A percentile compares a stretch with the other conserved stretches of the same genome.
Evolutionary conservation across 1,140 invertebrate genomes (phyloP).

Genomic region (Drosophila pseudoobscura): DNA sequence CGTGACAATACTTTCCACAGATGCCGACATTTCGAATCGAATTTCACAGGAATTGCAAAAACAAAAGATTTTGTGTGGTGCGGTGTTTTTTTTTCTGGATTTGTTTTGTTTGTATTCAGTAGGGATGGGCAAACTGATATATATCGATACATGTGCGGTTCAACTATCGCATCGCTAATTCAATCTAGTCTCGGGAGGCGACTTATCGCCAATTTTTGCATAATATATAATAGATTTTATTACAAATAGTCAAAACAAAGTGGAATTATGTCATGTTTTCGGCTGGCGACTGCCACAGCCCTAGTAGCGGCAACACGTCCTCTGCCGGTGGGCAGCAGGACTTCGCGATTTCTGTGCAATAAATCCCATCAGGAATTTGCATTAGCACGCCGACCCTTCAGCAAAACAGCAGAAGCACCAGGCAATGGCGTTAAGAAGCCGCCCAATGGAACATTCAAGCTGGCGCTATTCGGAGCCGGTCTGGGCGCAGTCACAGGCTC

Average conservation of each 20-base stretch:
- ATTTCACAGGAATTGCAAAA: background rate
- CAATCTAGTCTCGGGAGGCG: slow-evolving; percentile 25
- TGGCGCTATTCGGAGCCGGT: slow-evolving; percentile 84
- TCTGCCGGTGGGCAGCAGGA: slow-evolving; percentile 4
- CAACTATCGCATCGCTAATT: background rate
- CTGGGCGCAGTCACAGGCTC: slow-evolving; percentile 84
- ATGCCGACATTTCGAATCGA: slow-evolving; percentile 40
- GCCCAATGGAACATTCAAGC: slow-evolving; percentile 81
- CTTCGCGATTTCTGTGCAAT: slow-evolving; percentile 25
- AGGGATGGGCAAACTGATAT: slow-evolving; percentile 10
- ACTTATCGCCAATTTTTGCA: slow-evolving; percentile 57
- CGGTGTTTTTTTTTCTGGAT: background rate
- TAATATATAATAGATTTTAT: slow-evolving; percentile 48
- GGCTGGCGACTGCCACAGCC: slow-evolving; percentile 34
- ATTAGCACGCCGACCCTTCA: slow-evolving; percentile 44
- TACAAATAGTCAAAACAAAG: slow-evolving; percentile 21
- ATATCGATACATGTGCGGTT: slow-evolving; percentile 5
- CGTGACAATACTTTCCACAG: slow-evolving; percentile 36
- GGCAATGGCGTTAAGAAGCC: slow-evolving; percentile 35
- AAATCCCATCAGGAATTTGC: slow-evolving; percentile 13
- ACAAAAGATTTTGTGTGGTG: background rate
- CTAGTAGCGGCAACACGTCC: slow-evolving; percentile 19
- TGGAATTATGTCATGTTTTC: slow-evolving; percentile 58
- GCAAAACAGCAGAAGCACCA: slow-evolving; percentile 15
- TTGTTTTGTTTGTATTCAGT: slow-evolving; percentile 54